Conservation (phyloP, 1,140 invertebrate genomes). For the Drosophila santomea region DNA sequence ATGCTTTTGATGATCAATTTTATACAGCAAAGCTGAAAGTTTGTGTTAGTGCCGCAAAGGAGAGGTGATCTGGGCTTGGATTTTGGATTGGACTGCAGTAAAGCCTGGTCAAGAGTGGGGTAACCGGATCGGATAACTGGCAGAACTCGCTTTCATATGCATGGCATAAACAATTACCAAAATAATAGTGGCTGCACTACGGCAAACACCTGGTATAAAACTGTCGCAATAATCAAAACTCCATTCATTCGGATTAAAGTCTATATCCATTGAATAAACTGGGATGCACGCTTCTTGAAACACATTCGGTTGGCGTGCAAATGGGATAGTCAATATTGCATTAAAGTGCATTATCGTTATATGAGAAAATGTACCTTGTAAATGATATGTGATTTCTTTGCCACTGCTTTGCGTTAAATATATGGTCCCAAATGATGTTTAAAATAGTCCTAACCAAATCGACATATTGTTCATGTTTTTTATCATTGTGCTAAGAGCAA, state of each 20-base stretch:
- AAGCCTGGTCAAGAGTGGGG: constrained; percentile 25
- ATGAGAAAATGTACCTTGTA: no score
- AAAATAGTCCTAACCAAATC: no score
- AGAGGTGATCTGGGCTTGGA: constrained; percentile 5
- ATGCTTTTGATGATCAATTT: constrained; percentile 63
- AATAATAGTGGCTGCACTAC: constrained; percentile 17
- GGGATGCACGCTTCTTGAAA: constrained; percentile 13
- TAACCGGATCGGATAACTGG: constrained; percentile 45
- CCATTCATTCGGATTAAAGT: constrained; percentile 13
- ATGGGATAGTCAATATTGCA: background rate
- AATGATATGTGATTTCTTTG: no score
- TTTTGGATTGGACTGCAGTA: constrained; percentile 4
- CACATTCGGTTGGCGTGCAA: constrained; percentile 15
- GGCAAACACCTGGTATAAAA: constrained; percentile 42
- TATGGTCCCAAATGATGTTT: no score
- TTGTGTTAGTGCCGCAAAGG: background rate
- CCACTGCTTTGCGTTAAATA: no score
- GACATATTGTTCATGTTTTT: background rate
- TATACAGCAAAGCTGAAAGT: constrained; percentile 21
- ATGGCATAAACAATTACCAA: constrained; percentile 40
- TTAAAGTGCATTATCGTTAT: background rate
- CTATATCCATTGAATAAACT: constrained; percentile 23
- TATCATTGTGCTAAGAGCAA: background rate
- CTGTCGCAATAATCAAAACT: constrained; percentile 39
- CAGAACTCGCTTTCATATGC: constrained; percentile 44